Evolutionary conservation across 2,113 vertebrate species (phyloP), one percentile per base, ranked within the genome.

Genomic region (Hypanus sabinus): DNA sequence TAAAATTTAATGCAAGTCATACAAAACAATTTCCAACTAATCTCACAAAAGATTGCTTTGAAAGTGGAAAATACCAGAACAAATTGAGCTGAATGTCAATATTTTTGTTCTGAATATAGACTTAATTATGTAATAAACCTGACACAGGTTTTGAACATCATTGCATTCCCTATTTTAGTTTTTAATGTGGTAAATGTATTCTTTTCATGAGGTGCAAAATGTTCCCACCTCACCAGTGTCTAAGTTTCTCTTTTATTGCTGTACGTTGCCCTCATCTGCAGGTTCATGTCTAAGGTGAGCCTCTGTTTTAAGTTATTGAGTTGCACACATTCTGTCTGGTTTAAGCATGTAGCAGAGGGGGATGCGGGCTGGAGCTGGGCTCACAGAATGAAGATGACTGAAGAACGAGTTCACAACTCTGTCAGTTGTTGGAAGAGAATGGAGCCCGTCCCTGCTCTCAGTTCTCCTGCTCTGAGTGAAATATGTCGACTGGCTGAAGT

Each of bases 331-430:
- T 60, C 4, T 24, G 60, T 10, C 76, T 30, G 16, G 77, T 4
- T 22, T 96, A 20, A 22, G 71, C 2, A 20, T 16, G 71, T 12
- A 73, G 71, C 1, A 20, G 70, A 73, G 20, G 20, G 18, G 20
- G 71, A 20, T 22, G 18, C 3, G 94, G n/a, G 94, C 81, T 94
- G 95, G 95, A 68, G 16, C 70, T 94, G 93, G 96, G 96, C 96
- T 96, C 96, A 95, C 68, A 75, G 95, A n/a, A 97, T 97, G 97
- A 97, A 97, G 95, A 96, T 96, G 96, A 95, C 95, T 94, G 96
- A 96, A 88, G 95, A 97, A 97, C 97, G 96, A 96, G 96, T 95
- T 93, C 10, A 12, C 2, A 5, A 92, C 96, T 97, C 96, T 94
- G 97, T 97, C 96, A 96, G 95, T 96, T 96, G 96, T 97, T 96